These are phyloP conservation scores for Todiramphus saurophagus DNA, from an alignment of 2,113 vertebrate genomes.

Conservation along the genomic window DNA sequence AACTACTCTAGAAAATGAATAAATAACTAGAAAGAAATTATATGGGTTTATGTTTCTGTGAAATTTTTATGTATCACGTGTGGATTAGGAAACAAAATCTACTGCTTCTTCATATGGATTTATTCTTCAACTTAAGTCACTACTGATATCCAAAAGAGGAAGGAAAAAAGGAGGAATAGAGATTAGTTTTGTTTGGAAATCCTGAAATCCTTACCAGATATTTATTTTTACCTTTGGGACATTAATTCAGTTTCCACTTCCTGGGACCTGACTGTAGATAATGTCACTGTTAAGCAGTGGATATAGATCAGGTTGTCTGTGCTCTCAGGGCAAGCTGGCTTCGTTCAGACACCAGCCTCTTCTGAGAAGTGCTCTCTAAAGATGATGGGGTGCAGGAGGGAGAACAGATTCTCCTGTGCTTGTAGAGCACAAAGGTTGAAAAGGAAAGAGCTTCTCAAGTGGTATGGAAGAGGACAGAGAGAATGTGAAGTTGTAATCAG, in stretches of 20 bases:
- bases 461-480: background rate
- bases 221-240: background rate
- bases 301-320: background rate
- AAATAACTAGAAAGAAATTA: background rate
- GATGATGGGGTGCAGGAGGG: background rate
- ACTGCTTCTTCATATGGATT: rapidly evolving
- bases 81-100: background rate
- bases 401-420: background rate
- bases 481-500: background rate
- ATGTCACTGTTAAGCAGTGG: background rate
- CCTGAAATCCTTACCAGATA: background rate
- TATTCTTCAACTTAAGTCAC: background rate
- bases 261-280: background rate
- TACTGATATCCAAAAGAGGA: background rate
- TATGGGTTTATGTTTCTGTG: background rate
- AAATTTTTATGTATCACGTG: background rate
- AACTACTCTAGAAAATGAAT: background rate
- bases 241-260: background rate
- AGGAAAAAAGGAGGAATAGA: background rate
- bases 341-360: background rate
- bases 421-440: background rate
- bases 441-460: background rate
- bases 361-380: background rate
- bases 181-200: background rate
- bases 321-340: background rate